A percentile compares a stretch with the other conserved stretches of the same genome.
Conservation (phyloP, 2,888 invertebrate species). For the Meliscaeva auricollis region DNA sequence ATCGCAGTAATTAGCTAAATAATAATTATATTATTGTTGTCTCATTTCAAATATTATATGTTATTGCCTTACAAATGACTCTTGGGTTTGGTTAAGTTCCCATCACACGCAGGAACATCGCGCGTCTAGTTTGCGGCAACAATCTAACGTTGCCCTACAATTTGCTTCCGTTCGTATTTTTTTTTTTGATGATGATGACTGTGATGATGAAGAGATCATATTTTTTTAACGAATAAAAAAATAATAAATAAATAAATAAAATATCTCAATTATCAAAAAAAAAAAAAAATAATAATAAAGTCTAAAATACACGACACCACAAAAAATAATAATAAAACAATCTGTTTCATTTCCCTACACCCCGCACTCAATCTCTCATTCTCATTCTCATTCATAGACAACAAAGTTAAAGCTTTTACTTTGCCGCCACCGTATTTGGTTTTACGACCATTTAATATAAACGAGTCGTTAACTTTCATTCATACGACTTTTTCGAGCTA, state of each 20-base stretch:
- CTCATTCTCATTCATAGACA: conserved; percentile 13
- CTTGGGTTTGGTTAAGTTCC: conserved; percentile 6
- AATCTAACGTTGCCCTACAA: conserved; percentile 24
- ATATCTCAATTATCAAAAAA: conserved; percentile 68
- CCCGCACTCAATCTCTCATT: conserved; percentile 18
- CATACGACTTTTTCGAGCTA: conserved; percentile 60
- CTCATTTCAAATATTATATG: conserved; percentile 37
- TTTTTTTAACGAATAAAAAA: conserved; percentile 41
- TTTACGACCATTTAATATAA: conserved; percentile 72
- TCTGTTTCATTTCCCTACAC: conserved; percentile 13
- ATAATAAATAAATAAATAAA: conserved; percentile 28
- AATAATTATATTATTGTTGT: conserved; percentile 48
- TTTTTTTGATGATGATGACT: conserved; percentile 15
- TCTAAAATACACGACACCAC: conserved; percentile 39
- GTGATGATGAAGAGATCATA: conserved; percentile 68
- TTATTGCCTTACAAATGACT: conserved; percentile 31
- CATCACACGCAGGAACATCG: neutral
- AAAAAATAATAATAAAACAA: conserved; percentile 21
- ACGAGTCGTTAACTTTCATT: conserved; percentile 75
- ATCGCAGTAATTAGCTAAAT: conserved; percentile 56
- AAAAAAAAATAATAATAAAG: too few species aligned
- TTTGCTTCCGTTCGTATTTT: conserved; percentile 23
- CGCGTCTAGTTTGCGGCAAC: conserved; percentile 49
- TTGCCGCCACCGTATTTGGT: conserved; percentile 22
- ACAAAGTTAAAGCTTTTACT: conserved; percentile 52